Conservation (phyloP, 2,113 vertebrate species). For the Coryphaenoides rupestris region DNA sequence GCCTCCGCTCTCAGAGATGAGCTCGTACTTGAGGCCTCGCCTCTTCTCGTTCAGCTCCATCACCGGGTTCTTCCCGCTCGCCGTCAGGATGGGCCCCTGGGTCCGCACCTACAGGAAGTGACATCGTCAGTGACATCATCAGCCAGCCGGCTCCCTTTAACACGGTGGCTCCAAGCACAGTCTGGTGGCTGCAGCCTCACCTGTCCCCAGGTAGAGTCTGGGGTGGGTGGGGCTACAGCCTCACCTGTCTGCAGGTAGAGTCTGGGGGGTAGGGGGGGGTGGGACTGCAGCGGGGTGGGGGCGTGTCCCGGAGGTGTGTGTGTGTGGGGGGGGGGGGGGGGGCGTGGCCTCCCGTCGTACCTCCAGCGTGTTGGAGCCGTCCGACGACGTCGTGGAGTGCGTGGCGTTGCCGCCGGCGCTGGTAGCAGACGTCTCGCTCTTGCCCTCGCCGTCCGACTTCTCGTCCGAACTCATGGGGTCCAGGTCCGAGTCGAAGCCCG, state of each 20-base stretch:
- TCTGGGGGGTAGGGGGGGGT: too few relatives aligned
- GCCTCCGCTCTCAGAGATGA: constrained; percentile 96
- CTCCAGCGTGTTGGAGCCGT: constrained; percentile 95
- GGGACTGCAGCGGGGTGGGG: too few relatives aligned
- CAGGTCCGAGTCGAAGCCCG: constrained; percentile 93
- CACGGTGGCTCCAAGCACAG: too few relatives aligned
- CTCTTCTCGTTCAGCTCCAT: constrained; percentile 99
- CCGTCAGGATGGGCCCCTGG: constrained; percentile 98
- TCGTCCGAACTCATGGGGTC: constrained; percentile 97
- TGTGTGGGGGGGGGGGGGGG: too few relatives aligned
- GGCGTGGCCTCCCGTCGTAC: constrained; percentile 62
- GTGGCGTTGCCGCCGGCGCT: constrained; percentile 95
- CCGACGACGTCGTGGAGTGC: constrained; percentile 86
- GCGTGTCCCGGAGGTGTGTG: too few relatives aligned
- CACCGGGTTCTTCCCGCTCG: constrained; percentile 97
- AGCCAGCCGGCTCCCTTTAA: too few relatives aligned
- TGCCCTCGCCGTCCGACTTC: constrained; percentile 95
- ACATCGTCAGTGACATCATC: too few relatives aligned
- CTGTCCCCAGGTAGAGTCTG: too few relatives aligned
- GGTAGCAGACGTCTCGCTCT: constrained; percentile 91
- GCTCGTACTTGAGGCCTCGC: constrained; percentile 95
- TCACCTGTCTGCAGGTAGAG: too few relatives aligned
- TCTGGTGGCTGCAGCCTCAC: too few relatives aligned
- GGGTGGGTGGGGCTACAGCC: too few relatives aligned
- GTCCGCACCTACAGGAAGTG: constrained; percentile 83